Evolutionary conservation across 2,888 invertebrate genomes (phyloP).

Genomic region (Volucella inanis): DNA sequence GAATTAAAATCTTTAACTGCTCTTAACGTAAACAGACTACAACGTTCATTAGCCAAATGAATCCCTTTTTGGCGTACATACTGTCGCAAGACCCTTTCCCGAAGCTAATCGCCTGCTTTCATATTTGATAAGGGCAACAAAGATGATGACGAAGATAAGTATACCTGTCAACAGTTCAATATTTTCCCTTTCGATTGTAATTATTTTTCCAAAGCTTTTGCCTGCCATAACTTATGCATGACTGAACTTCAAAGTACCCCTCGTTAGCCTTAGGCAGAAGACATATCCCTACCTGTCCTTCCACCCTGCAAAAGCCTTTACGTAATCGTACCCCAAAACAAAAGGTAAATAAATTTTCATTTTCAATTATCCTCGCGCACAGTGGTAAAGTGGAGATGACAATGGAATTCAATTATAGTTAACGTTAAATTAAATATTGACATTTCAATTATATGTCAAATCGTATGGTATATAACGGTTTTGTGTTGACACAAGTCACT

Average conservation of each 20-base stretch:
- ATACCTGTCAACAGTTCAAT: constrained; percentile 61
- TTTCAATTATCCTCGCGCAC: constrained; percentile 49
- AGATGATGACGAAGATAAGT: constrained; percentile 48
- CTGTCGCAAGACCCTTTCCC: background rate
- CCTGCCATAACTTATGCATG: constrained; percentile 53
- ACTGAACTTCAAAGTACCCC: constrained; percentile 43
- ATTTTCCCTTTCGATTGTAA: constrained; percentile 37
- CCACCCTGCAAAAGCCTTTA: background rate
- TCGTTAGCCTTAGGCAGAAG: background rate
- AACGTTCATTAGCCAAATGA: background rate
- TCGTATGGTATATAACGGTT: constrained; percentile 16
- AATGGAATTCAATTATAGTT: constrained; percentile 54
- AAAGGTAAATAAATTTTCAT: constrained; percentile 62
- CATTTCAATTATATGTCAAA: constrained; percentile 66
- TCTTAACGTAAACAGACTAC: too few relatives aligned
- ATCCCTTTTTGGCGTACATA: background rate
- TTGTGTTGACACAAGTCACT: constrained; percentile 39
- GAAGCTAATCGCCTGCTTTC: constrained; percentile 35
- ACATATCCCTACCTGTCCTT: background rate
- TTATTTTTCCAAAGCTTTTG: constrained; percentile 36
- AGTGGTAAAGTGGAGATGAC: background rate
- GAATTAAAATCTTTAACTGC: too few relatives aligned
- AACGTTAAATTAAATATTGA: constrained; percentile 61
- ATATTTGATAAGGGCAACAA: constrained; percentile 58
- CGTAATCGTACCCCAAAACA: constrained; percentile 3